These are phyloP conservation scores for Dolichoris vasculosae DNA, from an alignment of 1,140 invertebrate genomes.

Conservation along the genomic window DNA sequence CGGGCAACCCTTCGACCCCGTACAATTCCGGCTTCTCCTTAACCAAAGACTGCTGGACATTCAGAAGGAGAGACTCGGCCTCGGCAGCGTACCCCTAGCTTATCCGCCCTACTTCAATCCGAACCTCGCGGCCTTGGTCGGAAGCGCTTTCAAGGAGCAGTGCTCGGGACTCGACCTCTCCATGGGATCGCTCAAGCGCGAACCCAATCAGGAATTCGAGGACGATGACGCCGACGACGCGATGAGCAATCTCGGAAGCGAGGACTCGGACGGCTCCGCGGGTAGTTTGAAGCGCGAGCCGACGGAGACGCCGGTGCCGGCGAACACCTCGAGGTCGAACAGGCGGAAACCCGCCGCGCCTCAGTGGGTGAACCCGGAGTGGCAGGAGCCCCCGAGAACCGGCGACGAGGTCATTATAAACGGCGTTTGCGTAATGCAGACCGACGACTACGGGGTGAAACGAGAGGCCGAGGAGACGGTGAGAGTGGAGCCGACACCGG, in stretches of 20 bases:
- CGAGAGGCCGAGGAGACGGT: conserved; percentile 81
- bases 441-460: conserved; percentile 80
- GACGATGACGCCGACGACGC: conserved; percentile 84
- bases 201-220: conserved; percentile 83
- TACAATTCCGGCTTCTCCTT: conserved; percentile 90
- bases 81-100: conserved; percentile 77
- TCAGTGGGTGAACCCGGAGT: conserved; percentile 97
- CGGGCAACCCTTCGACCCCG: conserved; percentile 88
- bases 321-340: conserved; percentile 72
- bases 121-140: conserved; percentile 81
- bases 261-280: conserved; percentile 79
- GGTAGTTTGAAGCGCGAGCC: conserved; percentile 75
- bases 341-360: conserved; percentile 94
- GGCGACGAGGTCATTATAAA: conserved; percentile 90
- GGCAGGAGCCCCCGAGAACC: conserved; percentile 82
- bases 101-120: conserved; percentile 86
- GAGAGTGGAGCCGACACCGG: conserved; percentile 82
- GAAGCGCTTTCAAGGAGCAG: conserved; percentile 83
- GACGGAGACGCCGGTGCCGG: conserved; percentile 75
- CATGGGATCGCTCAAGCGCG: conserved; percentile 85
- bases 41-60: conserved; percentile 91
- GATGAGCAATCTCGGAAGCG: conserved; percentile 85
- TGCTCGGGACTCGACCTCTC: conserved; percentile 87
- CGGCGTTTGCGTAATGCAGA: conserved; percentile 92
- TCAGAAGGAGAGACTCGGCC: conserved; percentile 86